Conservation (phyloP, 2,797 vertebrate genomes). For the Brachyrhaphis roseni region DNA sequence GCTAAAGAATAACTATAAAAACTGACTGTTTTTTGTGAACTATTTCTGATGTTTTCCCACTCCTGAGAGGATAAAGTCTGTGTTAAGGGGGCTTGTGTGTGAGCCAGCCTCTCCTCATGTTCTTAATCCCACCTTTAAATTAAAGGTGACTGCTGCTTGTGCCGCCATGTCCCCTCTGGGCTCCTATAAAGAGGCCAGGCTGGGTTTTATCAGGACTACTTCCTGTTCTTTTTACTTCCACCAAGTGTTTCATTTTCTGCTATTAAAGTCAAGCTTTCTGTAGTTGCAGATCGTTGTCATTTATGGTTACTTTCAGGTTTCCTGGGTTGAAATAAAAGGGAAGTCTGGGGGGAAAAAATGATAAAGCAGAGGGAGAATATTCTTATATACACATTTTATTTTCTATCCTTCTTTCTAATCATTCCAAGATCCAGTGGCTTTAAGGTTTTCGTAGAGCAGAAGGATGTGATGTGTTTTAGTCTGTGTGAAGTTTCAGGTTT, state of each 20-base stretch:
- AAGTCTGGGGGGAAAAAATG: neutral
- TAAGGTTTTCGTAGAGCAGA: constrained; percentile 47
- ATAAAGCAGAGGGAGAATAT: neutral
- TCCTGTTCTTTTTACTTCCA: neutral
- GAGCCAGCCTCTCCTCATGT: neutral
- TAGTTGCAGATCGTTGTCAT: neutral
- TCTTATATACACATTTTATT: neutral
- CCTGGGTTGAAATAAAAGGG: neutral
- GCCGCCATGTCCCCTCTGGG: constrained; percentile 24
- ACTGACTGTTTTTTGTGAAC: neutral
- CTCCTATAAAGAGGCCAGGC: constrained; percentile 29
- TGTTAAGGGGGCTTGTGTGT: neutral
- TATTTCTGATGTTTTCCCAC: neutral
- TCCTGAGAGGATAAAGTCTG: neutral
- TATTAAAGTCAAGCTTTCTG: neutral
- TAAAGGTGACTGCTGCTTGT: constrained; percentile 11
- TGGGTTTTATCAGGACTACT: neutral
- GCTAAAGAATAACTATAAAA: neutral
- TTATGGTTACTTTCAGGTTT: neutral
- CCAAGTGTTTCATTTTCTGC: neutral
- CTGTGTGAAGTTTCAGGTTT: constrained; percentile 57
- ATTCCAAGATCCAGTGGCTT: constrained; percentile 15
- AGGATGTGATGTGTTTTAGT: constrained; percentile 49
- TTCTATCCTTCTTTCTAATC: neutral
- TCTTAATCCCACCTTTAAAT: constrained; percentile 3